Evolutionary conservation across 1,140 invertebrate genomes (phyloP), one percentile per base, ranked within the genome.

Genomic region (Branchinecta lynchi): DNA sequence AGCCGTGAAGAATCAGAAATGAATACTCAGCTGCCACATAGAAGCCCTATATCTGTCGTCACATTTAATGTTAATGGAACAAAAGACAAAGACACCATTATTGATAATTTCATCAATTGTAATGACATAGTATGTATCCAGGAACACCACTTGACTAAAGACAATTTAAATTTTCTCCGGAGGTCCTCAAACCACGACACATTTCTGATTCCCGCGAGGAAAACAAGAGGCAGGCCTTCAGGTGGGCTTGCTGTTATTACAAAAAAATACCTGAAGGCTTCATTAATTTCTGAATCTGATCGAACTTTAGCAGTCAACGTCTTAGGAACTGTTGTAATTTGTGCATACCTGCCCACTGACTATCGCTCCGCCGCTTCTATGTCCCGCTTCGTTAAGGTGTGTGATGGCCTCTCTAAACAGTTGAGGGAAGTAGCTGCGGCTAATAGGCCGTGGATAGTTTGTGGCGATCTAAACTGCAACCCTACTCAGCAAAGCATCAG

Each of bases 91-190:
- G 46, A 51, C 46, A 51, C 46, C 9, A n/a, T 51, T 9, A 51
- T 51, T 51, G 46, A 51, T n/a, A n/a, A 51, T 51, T 51, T 51
- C 9, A 9, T 51, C 9, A 51, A n/a, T 51, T 51, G n/a, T 51
- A 9, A 51, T 51, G 9, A 51, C n/a, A n/a, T 51, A 51, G n/a
- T 51, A 9, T 51, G 46, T 51, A 51, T 51, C n/a, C 46, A 51
- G 46, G 9, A 51, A n/a, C 46, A n/a, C 46, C 46, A 51, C 46
- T 51, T 51, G n/a, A 51, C 46, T 9, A n/a, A 51, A n/a, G 46
- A 51, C n/a, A 51, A 51, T 51, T n/a, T 51, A 51, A 51, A 51
- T 51, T 51, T 51, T 51, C n/a, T 51, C n/a, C n/a, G 9, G 46
- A 51, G n/a, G 46, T 9, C n/a, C 46, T n/a, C 46, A 51, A n/a